A percentile compares a stretch with the other conserved stretches of the same genome.
Evolutionary conservation across 2,797 vertebrate genomes (phyloP).

Genomic region (Fratercula arctica): DNA sequence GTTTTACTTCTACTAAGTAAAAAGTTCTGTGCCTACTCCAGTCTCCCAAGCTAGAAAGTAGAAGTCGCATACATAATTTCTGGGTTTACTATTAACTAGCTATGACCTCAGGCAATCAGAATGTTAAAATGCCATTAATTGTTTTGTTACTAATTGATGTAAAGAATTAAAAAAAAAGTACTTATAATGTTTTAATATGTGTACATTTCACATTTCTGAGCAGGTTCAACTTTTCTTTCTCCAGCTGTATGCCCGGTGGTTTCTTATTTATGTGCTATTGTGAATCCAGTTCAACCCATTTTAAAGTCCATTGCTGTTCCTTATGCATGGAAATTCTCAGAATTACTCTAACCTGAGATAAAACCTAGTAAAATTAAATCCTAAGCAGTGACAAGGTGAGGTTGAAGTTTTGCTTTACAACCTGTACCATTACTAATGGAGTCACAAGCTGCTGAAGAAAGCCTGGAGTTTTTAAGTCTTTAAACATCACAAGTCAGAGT

Average conservation of each 20-base stretch:
- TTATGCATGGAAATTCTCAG: neutral
- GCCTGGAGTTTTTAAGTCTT: neutral
- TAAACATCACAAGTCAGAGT: neutral
- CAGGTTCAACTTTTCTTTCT: neutral
- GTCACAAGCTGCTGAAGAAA: neutral
- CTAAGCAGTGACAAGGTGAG: neutral
- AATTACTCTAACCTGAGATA: neutral
- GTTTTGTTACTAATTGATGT: neutral
- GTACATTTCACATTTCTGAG: neutral
- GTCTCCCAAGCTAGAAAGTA: neutral
- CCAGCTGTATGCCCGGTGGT: neutral
- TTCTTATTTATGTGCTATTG: neutral
- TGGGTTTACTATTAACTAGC: neutral
- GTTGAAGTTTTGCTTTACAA: neutral
- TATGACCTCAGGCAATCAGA: neutral
- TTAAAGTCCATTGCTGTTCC: neutral
- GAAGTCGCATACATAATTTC: neutral
- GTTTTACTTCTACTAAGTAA: neutral
- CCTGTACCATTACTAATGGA: neutral
- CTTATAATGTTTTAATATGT: neutral
- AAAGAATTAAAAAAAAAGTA: neutral
- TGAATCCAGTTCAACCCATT: neutral
- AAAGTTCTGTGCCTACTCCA: neutral
- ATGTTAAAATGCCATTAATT: constrained; percentile 9
- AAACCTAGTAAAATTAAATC: neutral